Evolutionary conservation across 2,797 vertebrate genomes (phyloP), one percentile per base, ranked within the genome.

Genomic region (Linurgus olivaceus): DNA sequence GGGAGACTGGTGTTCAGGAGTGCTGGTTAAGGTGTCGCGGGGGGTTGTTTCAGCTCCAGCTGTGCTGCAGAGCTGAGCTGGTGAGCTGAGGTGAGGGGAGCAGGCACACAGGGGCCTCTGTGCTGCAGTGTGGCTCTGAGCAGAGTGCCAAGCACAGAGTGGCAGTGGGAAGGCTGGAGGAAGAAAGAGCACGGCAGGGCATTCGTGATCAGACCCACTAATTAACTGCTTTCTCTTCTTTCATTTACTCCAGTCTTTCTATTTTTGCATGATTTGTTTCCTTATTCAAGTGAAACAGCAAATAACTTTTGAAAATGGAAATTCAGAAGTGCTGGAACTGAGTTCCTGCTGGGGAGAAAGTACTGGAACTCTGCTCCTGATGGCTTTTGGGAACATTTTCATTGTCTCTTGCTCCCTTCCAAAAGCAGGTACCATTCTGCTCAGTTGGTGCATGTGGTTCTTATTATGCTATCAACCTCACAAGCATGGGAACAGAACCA

Each of bases 261-360:
- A 50, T 83, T 93, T 96, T 96, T 97, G 96, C 95, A 94, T 95
- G 75, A 93, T 92, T 97, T 96, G 72, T 96, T 97, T 90, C 78
- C 71, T 81, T 80, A 72, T 86, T 97, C 92, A 88, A 96, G 92
- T 4, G 45, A 94, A 96, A 91, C 92, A 94, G 92, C 8, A 3
- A 95, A 90, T 71, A 81, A 94, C 95, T 94, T 96, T 77, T 71
- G n/a, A 65, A 92, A 91, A 93, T 94, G 95, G 93, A 76, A 94
- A 90, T 94, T 86, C 73, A 26, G 71, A 93, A 94, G 79, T 63
- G 76, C 73, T 94, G 71, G 71, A 79, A 58, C 62, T 48, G 88
- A 81, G 58, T 81, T 88, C 86, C 85, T 91, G 88, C 93, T 93
- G 93, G 52, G 91, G 40, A 84, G 50, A 77, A 80, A 77, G 90